Evolutionary conservation across 2,888 invertebrate species (phyloP).

Genomic region (Desoria tigrina): DNA sequence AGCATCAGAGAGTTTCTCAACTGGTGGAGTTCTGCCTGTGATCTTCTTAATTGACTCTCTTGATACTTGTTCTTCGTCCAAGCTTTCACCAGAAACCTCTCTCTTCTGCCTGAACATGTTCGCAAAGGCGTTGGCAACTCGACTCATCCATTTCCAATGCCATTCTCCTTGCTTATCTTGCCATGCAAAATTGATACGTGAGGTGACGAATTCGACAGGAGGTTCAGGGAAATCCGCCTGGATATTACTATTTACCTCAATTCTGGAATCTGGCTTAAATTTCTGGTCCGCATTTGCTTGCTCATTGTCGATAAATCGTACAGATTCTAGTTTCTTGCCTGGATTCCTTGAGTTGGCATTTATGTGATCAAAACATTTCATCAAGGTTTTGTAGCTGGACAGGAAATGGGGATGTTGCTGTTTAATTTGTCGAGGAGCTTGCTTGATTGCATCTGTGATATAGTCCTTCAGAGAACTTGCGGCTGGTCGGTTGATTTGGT

Average conservation of each 20-base stretch:
- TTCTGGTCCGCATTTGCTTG: background rate
- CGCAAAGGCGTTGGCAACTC: background rate
- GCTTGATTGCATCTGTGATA: slow-evolving; percentile 20
- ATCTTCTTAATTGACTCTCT: background rate
- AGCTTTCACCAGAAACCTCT: no score
- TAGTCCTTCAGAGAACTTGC: background rate
- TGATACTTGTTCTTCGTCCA: no score
- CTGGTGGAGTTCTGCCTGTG: no score
- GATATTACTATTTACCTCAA: background rate
- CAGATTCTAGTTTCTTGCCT: slow-evolving; percentile 4
- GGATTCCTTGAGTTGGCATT: background rate
- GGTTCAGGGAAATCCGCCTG: no score
- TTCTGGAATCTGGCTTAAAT: no score
- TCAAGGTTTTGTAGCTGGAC: slow-evolving; percentile 21
- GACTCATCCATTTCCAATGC: background rate
- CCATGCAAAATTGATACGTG: no score
- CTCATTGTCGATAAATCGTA: background rate
- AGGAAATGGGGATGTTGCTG: slow-evolving; percentile 25
- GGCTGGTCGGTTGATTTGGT: slow-evolving; percentile 2
- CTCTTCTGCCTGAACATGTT: background rate
- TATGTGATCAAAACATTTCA: slow-evolving; percentile 6
- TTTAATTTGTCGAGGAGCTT: slow-evolving; percentile 20
- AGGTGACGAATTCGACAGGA: no score
- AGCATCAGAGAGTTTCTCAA: background rate
- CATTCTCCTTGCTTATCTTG: background rate